A percentile compares a stretch with the other conserved stretches of the same genome.
Evolutionary conservation across 1,140 invertebrate species (phyloP).

Genomic region (Drosophila yakuba): DNA sequence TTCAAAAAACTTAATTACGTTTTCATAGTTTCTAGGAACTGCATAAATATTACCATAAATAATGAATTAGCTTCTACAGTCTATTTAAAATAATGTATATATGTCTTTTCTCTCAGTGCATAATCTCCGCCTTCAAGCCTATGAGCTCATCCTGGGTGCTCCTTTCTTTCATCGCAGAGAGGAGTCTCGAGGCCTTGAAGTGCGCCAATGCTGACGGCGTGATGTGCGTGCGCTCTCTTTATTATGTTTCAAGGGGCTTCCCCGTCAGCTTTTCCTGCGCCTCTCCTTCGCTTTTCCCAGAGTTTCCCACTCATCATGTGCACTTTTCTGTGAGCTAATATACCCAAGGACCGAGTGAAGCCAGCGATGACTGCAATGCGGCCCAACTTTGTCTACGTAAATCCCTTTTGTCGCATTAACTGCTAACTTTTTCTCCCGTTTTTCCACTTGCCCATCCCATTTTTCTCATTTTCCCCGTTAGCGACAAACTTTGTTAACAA

Average conservation of each 20-base stretch:
- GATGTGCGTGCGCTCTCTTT: slow-evolving; percentile 79
- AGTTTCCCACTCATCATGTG: slow-evolving; percentile 61
- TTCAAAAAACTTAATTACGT: background rate
- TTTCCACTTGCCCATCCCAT: slow-evolving; percentile 15
- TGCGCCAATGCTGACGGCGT: slow-evolving; percentile 72
- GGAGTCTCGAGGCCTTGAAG: slow-evolving; percentile 63
- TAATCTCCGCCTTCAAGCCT: slow-evolving; percentile 38
- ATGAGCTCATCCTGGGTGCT: slow-evolving; percentile 25
- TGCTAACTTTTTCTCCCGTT: slow-evolving; percentile 74
- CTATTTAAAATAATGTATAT: too few relatives aligned
- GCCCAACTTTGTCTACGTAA: slow-evolving; percentile 76
- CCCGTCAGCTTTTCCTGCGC: slow-evolving; percentile 41
- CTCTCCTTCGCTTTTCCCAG: background rate
- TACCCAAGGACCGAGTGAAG: slow-evolving; percentile 54
- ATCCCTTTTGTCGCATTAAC: slow-evolving; percentile 82
- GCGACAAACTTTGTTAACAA: slow-evolving; percentile 78
- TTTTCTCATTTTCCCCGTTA: slow-evolving; percentile 33
- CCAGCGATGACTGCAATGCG: slow-evolving; percentile 69
- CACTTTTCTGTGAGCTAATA: slow-evolving; percentile 67
- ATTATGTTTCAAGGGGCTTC: slow-evolving; percentile 58
- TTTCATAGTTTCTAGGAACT: background rate
- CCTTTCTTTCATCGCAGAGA: slow-evolving; percentile 35
- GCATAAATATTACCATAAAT: too few relatives aligned
- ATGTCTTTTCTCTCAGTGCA: slow-evolving; percentile 1
- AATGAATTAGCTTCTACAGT: too few relatives aligned